A percentile compares a stretch with the other conserved stretches of the same genome.
These are phyloP conservation scores for Podotricha telesiphe DNA, from an alignment of 2,888 invertebrate species.

Conservation along the genomic window DNA sequence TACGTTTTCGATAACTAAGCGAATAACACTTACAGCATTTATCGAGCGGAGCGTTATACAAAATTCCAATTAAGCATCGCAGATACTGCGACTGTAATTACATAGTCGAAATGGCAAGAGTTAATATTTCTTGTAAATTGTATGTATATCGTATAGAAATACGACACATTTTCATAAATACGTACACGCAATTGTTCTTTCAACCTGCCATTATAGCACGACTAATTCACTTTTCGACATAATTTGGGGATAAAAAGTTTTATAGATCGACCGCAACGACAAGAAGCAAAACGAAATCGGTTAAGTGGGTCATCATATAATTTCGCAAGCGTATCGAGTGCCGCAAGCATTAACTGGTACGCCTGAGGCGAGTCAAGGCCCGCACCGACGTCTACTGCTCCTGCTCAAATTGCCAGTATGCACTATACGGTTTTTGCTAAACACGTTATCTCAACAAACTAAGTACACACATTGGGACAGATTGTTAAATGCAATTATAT, in stretches of 20 bases:
- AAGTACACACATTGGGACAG: background rate
- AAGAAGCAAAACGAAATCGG: conserved; percentile 75
- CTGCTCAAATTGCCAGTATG: conserved; percentile 82
- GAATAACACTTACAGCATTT: conserved; percentile 38
- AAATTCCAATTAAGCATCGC: conserved; percentile 18
- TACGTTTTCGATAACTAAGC: conserved; percentile 46
- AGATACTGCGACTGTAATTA: background rate
- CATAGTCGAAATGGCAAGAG: background rate
- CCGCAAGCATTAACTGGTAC: conserved; percentile 80
- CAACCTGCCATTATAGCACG: conserved; percentile 36
- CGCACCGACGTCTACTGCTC: conserved; percentile 60
- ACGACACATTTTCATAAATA: conserved; percentile 19
- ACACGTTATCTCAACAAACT: conserved; percentile 2
- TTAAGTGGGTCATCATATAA: conserved; percentile 81
- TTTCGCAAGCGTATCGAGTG: conserved; percentile 82
- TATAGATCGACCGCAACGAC: conserved; percentile 64
- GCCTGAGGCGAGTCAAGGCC: conserved; percentile 77
- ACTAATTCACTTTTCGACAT: conserved; percentile 59
- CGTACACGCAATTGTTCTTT: conserved; percentile 31
- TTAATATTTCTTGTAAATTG: background rate
- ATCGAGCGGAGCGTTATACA: conserved; percentile 22
- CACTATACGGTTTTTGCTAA: conserved; percentile 3
- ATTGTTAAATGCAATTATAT: background rate
- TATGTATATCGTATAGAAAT: background rate
- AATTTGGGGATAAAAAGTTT: conserved; percentile 66